Evolutionary conservation across 2,888 invertebrate genomes (phyloP).

Genomic region (Fissipunctia ypsillon): DNA sequence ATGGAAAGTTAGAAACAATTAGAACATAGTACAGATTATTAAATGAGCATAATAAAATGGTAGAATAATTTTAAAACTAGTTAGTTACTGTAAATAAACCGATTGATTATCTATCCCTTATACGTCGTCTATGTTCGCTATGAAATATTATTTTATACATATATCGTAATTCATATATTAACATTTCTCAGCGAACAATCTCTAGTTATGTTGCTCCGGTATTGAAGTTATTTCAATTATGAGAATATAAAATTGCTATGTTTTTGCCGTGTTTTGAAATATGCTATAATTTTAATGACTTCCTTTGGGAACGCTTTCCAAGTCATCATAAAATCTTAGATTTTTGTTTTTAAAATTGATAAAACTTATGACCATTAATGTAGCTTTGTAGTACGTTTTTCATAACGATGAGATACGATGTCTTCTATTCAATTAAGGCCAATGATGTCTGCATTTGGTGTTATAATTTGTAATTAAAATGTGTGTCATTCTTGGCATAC

Average conservation of each 20-base stretch:
- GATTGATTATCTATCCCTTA: conserved; percentile 60
- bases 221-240: conserved; percentile 46
- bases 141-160: conserved; percentile 34
- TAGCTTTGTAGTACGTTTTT: conserved; percentile 11
- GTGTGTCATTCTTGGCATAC: conserved; percentile 54
- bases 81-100: conserved; percentile 47
- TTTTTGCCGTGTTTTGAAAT: conserved; percentile 40
- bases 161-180: too few relatives aligned
- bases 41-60: conserved; percentile 39
- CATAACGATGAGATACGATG: conserved; percentile 13
- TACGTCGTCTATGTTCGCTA: conserved; percentile 7
- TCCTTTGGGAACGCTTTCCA: conserved; percentile 37
- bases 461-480: conserved; percentile 53
- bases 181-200: conserved; percentile 11
- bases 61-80: conserved; percentile 35
- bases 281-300: conserved; percentile 34
- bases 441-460: conserved; percentile 52
- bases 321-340: neutral
- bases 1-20: conserved; percentile 44
- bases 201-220: conserved; percentile 22
- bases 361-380: conserved; percentile 3
- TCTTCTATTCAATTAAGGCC: conserved; percentile 61
- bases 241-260: conserved; percentile 23
- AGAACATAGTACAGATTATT: conserved; percentile 30
- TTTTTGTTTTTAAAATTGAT: conserved; percentile 7